phyloP scores from a whole-genome alignment of 1,140 invertebrate genomes.

The Bicyclus anynana region DNA sequence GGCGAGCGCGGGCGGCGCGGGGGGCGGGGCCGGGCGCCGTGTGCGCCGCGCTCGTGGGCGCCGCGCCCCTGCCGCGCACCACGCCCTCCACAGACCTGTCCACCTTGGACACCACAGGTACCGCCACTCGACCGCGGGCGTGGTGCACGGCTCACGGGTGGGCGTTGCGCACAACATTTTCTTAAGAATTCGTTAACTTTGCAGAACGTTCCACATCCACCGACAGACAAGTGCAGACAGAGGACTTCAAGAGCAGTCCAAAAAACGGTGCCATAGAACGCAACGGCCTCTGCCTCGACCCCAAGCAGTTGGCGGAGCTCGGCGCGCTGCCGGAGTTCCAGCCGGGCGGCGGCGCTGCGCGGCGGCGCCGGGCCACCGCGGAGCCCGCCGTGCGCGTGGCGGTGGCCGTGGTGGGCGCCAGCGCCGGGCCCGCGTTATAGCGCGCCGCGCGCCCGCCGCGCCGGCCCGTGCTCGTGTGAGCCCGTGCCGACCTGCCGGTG shows the following conservation, averaged over 20 bases:
- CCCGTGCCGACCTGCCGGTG: too few relatives aligned
- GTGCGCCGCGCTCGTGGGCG: conserved; percentile 48
- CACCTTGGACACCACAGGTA: conserved; percentile 45
- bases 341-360: conserved; percentile 8
- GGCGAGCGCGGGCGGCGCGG: conserved; percentile 63
- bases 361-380: conserved; percentile 16
- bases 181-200: too few relatives aligned
- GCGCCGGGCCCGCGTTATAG: conserved; percentile 32
- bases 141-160: too few relatives aligned
- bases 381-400: conserved; percentile 27
- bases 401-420: conserved; percentile 25
- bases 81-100: conserved; percentile 55
- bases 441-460: conserved; percentile 19
- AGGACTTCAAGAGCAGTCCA: conserved; percentile 32
- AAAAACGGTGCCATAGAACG: conserved; percentile 7
- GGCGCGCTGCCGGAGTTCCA: conserved; percentile 24
- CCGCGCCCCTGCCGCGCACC: conserved; percentile 41
- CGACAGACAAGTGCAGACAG: conserved; percentile 56
- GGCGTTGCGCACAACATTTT: too few relatives aligned
- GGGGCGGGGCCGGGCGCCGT: conserved; percentile 44
- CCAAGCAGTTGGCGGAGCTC: conserved; percentile 29
- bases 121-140: too few relatives aligned
- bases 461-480: conserved; percentile 40
- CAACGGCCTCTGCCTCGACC: conserved; percentile 37
- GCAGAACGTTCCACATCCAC: conserved; percentile 33